Evolutionary conservation across 1,140 invertebrate species (phyloP), one percentile per base, ranked within the genome.

Genomic region (Sitobion miscanthi): DNA sequence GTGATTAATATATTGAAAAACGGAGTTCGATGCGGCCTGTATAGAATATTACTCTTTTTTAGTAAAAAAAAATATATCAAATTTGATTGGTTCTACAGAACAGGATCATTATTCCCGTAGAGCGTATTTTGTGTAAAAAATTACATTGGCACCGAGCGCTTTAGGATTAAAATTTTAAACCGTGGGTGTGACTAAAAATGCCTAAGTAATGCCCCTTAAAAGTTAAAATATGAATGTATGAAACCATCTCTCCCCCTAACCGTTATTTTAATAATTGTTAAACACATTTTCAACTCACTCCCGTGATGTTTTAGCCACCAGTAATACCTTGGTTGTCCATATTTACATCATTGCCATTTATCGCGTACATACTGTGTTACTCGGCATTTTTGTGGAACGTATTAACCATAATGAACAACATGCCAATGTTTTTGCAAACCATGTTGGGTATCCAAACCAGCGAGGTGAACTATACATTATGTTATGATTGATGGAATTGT

Each of bases 271-370:
- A 45, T 42, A 85, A 38, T 38, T 42, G 45, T 8, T 11, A 45
- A 85, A 86, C 47, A 14, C n/a, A 35, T 25, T 85, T 49, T 87
- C 0, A 87, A 87, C 0, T 87, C 0, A 4, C 20, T 14, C 25
- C 9, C 9, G 2, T 23, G 23, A 25, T 69, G 5, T 69, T 90
- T 69, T 90, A 90, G 77, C 91, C 91, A 5, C 14, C 25, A 25
- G 30, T 38, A n/a, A 86, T 93, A 54, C 91, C 91, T 0, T 93
- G 91, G 91, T 17, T 54, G 47, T 93, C 91, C 11, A 93, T 93
- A 83, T 93, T 85, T 14, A 93, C 91, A 7, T 93, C 91, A 25
- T n/a, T 93, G 82, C 91, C 91, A 30, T 57, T 93, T 11, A 57
- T 93, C 47, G 77, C 91, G 23, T 93, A 93, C 82, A 45, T 86